These are phyloP conservation scores for Drosophila anomalipes DNA, from an alignment of 2,888 invertebrate species.

Conservation along the genomic window DNA sequence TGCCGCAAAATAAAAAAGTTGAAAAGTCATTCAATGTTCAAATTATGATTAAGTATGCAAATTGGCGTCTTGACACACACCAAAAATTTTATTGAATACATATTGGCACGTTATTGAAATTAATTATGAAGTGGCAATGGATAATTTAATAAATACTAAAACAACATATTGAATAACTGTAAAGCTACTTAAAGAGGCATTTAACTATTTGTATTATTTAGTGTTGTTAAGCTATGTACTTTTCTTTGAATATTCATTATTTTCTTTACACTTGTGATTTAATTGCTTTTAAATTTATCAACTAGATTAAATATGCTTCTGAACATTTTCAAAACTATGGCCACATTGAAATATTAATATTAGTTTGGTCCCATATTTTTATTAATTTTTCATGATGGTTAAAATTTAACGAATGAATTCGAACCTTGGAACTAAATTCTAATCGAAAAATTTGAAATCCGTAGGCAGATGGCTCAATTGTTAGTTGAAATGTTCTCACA, in stretches of 20 bases:
- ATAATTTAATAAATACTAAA: slow-evolving; percentile 2
- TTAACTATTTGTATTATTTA: neutral
- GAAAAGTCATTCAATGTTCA: slow-evolving; percentile 37
- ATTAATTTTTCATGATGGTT: neutral
- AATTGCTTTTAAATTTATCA: neutral
- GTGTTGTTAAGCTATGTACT: neutral
- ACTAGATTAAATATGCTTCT: neutral
- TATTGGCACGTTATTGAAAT: slow-evolving; percentile 19
- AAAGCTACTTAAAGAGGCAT: neutral
- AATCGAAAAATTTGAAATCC: neutral
- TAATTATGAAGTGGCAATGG: neutral
- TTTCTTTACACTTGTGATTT: neutral
- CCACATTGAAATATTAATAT: neutral
- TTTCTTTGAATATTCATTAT: neutral
- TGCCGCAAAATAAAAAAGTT: slow-evolving; percentile 34
- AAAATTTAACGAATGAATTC: neutral
- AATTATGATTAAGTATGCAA: slow-evolving; percentile 50
- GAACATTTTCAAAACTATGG: neutral
- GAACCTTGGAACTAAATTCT: neutral
- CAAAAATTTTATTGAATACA: slow-evolving; percentile 13
- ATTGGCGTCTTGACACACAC: slow-evolving; percentile 43
- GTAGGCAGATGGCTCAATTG: too few species aligned
- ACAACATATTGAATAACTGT: neutral
- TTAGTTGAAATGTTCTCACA: neutral
- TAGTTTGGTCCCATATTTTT: neutral